These are phyloP conservation scores for Diglossa cyanea DNA, from an alignment of 2,797 vertebrate genomes.

Conservation along the genomic window DNA sequence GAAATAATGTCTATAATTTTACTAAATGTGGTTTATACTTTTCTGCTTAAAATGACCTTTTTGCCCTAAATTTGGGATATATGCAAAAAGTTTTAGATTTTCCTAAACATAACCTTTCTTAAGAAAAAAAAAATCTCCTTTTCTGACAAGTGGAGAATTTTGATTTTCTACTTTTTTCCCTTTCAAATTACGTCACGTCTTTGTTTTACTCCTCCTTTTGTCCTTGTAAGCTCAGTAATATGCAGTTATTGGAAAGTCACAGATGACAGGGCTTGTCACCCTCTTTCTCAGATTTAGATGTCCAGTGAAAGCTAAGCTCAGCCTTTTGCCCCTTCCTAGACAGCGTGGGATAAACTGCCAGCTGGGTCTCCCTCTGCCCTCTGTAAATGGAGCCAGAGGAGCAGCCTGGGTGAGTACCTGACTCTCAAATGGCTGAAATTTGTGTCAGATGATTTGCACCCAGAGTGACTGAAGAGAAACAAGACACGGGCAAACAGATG, in stretches of 20 bases:
- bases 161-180: not conserved
- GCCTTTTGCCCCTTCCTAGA: conserved; percentile 55
- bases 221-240: not conserved
- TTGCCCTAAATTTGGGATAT: not conserved
- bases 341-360: conserved; percentile 27
- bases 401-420: not conserved
- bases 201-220: not conserved
- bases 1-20: not conserved
- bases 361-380: conserved; percentile 28
- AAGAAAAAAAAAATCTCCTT: not conserved
- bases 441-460: conserved; percentile 2
- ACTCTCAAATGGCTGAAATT: conserved; percentile 1
- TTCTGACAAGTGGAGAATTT: not conserved
- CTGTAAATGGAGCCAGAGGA: conserved; percentile 36
- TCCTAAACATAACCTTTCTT: not conserved
- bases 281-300: not conserved
- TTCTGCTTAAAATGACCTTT: not conserved
- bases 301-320: conserved; percentile 38
- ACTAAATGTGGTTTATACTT: not conserved
- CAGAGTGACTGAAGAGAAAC: not conserved
- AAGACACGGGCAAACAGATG: not conserved
- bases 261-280: conserved; percentile 8
- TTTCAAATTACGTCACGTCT: not conserved
- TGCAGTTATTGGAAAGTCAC: not conserved
- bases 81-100: not conserved